Conservation (phyloP, 2,113 vertebrate species). For the Dicaeum eximium region DNA sequence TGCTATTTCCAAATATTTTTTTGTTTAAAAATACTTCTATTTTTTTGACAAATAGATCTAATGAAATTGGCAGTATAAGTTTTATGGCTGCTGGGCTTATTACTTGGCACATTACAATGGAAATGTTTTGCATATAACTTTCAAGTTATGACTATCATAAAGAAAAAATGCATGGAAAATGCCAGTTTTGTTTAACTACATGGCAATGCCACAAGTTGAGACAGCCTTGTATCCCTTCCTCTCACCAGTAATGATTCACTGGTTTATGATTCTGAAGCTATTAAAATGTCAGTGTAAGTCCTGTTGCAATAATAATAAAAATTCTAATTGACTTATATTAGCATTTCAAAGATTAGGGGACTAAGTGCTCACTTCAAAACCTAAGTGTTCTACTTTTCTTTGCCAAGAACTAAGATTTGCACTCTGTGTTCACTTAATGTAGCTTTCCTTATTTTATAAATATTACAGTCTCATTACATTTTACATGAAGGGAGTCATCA, state of each 20-base stretch:
- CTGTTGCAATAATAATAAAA: neutral
- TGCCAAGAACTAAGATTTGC: neutral
- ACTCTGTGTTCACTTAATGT: neutral
- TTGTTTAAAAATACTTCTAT: neutral
- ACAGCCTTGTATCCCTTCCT: neutral
- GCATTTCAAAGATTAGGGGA: neutral
- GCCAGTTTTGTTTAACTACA: neutral
- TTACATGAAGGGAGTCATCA: neutral
- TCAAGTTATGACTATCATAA: neutral
- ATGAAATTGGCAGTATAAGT: neutral
- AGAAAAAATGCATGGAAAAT: neutral
- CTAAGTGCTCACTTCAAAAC: neutral
- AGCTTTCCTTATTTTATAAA: neutral
- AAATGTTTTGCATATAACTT: neutral
- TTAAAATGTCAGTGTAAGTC: conserved; percentile 2
- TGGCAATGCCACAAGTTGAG: neutral
- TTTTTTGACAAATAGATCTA: neutral
- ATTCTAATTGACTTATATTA: neutral
- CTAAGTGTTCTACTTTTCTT: neutral
- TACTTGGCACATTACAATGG: neutral
- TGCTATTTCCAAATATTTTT: neutral
- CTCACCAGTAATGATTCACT: neutral
- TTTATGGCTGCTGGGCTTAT: neutral
- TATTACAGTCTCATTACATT: neutral
- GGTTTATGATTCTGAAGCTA: neutral